Percentiles rank a stretch among this genome's conserved stretches.
These are phyloP conservation scores for Zosterops lateralis DNA, from an alignment of 2,113 vertebrate genomes.

Conservation along the genomic window DNA sequence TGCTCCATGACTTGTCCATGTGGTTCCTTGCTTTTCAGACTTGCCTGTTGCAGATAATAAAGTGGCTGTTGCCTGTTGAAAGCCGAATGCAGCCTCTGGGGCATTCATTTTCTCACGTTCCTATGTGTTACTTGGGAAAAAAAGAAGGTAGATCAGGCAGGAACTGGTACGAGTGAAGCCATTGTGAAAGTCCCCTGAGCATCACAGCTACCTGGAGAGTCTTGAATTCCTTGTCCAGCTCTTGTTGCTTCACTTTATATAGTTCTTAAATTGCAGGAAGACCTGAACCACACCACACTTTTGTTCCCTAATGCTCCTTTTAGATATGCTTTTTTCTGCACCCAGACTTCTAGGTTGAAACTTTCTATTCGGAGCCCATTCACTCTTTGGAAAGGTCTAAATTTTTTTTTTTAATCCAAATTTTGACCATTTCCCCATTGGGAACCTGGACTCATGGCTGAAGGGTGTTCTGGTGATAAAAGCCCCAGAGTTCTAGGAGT, in stretches of 20 bases:
- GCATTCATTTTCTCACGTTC: neutral
- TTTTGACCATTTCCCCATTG: neutral
- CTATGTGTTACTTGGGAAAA: neutral
- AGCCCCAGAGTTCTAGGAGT: neutral
- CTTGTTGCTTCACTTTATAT: neutral
- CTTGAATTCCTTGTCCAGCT: neutral
- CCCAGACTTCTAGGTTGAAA: neutral
- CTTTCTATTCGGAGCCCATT: neutral
- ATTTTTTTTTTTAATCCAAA: neutral
- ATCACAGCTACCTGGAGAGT: neutral
- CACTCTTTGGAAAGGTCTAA: neutral
- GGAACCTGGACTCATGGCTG: neutral
- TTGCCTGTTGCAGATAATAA: slow-evolving; percentile 40
- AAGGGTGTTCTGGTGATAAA: neutral
- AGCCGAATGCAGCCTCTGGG: neutral
- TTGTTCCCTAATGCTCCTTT: neutral
- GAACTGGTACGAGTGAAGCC: neutral
- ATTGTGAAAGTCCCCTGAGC: neutral
- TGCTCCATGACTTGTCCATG: neutral
- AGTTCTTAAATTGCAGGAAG: neutral
- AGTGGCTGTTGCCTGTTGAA: slow-evolving; percentile 19
- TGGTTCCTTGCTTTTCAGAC: neutral
- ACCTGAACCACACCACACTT: neutral
- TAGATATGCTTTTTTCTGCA: neutral
- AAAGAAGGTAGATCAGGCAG: neutral